Percentiles rank a stretch among this genome's conserved stretches.
phyloP scores from a whole-genome alignment of 1,140 invertebrate species.

The fruit fly (Drosophila melanogaster) region DNA sequence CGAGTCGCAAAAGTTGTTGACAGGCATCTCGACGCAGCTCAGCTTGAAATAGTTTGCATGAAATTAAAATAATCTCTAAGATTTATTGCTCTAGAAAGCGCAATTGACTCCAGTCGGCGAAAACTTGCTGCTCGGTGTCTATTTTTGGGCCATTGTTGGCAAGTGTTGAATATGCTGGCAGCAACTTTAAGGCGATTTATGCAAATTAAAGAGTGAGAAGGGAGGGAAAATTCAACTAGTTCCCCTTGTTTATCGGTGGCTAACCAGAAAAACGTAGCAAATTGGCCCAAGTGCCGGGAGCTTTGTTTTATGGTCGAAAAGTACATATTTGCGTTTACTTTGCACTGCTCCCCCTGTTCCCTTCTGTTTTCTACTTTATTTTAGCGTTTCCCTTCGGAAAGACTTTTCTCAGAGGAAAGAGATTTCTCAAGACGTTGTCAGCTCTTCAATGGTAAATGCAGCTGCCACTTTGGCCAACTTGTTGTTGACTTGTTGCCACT shows the following conservation, averaged over 20 bases:
- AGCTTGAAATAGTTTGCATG: conserved; percentile 75
- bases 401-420: no score
- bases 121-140: neutral
- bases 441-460: conserved; percentile 59
- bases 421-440: conserved; percentile 67
- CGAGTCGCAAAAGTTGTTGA: conserved; percentile 74
- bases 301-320: conserved; percentile 62
- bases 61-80: conserved; percentile 81
- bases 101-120: conserved; percentile 44
- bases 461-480: conserved; percentile 70
- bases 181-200: conserved; percentile 33
- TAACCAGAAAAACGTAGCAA: conserved; percentile 36
- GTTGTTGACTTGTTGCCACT: conserved; percentile 70
- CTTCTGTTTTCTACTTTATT: neutral
- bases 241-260: conserved; percentile 28
- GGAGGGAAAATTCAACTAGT: conserved; percentile 14
- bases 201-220: conserved; percentile 30
- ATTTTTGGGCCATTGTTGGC: conserved; percentile 14
- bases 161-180: conserved; percentile 43
- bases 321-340: conserved; percentile 74
- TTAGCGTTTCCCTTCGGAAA: conserved; percentile 23
- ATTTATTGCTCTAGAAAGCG: conserved; percentile 72
- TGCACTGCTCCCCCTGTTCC: neutral
- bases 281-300: conserved; percentile 58
- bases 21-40: conserved; percentile 65